These are phyloP conservation scores for Pseudeuparius sepicola DNA, from an alignment of 2,888 invertebrate species.

Conservation along the genomic window DNA sequence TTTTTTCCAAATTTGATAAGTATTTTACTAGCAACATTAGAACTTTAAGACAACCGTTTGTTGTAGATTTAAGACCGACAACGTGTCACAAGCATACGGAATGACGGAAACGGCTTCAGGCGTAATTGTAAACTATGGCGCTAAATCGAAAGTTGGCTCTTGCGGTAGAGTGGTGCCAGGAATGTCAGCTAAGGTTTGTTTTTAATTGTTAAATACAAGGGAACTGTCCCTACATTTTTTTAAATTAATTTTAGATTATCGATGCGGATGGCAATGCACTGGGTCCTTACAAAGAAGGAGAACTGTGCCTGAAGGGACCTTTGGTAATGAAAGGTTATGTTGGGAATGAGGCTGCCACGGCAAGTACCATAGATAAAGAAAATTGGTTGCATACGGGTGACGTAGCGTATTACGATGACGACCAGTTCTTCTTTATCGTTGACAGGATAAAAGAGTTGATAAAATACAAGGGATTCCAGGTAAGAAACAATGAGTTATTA, in stretches of 20 bases:
- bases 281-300: conserved; percentile 57
- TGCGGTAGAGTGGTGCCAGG: conserved; percentile 53
- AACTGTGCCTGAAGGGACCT: conserved; percentile 71
- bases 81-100: conserved; percentile 57
- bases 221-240: neutral
- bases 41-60: too few species aligned
- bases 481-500: conserved; percentile 30
- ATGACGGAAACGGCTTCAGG: conserved; percentile 66
- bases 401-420: conserved; percentile 69
- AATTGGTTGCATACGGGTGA: conserved; percentile 77
- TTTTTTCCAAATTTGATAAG: too few species aligned
- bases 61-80: conserved; percentile 21
- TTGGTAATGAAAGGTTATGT: conserved; percentile 53
- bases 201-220: conserved; percentile 24
- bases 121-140: conserved; percentile 34
- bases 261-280: conserved; percentile 47
- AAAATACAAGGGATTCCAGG: conserved; percentile 81
- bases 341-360: conserved; percentile 55
- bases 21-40: too few species aligned
- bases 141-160: conserved; percentile 44
- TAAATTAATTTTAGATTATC: conserved; percentile 5
- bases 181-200: conserved; percentile 49
- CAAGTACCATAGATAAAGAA: conserved; percentile 52
- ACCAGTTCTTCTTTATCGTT: conserved; percentile 69
- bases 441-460: conserved; percentile 84